Conservation (phyloP, 30 jellyfish, hydroid and myxozoan species). For the Aurelia sp. region DNA sequence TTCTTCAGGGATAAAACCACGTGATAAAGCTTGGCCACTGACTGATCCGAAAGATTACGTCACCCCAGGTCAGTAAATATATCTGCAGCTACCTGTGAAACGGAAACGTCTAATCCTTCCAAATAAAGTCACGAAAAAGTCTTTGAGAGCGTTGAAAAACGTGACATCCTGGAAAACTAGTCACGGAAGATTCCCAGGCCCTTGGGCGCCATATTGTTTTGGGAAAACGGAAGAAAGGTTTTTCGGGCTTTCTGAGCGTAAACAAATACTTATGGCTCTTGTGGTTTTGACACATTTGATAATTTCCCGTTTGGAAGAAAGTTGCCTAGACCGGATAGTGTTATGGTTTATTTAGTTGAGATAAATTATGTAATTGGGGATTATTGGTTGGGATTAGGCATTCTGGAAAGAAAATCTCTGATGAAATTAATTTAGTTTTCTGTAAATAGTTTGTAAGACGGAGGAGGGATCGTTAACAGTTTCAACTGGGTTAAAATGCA, state of each 20-base stretch:
- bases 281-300: not conserved
- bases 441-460: no score
- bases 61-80: no score
- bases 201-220: constrained; percentile 4
- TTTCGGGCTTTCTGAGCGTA: no score
- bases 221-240: no score
- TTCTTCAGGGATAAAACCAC: no score
- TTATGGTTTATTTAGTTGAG: not conserved
- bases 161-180: constrained; percentile 11
- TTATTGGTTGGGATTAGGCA: not conserved
- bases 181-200: not conserved
- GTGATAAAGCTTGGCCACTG: no score
- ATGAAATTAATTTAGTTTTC: no score
- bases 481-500: no score
- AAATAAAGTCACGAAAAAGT: constrained; percentile 6
- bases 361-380: not conserved
- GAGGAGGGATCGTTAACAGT: no score
- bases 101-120: constrained; percentile 7
- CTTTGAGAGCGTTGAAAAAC: not conserved
- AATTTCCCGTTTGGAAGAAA: not conserved
- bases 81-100: not conserved
- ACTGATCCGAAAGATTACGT: no score
- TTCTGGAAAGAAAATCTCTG: not conserved
- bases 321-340: not conserved
- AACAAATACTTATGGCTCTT: no score